Conservation (phyloP, 2,888 invertebrate genomes). For the Apoderus coryli region DNA sequence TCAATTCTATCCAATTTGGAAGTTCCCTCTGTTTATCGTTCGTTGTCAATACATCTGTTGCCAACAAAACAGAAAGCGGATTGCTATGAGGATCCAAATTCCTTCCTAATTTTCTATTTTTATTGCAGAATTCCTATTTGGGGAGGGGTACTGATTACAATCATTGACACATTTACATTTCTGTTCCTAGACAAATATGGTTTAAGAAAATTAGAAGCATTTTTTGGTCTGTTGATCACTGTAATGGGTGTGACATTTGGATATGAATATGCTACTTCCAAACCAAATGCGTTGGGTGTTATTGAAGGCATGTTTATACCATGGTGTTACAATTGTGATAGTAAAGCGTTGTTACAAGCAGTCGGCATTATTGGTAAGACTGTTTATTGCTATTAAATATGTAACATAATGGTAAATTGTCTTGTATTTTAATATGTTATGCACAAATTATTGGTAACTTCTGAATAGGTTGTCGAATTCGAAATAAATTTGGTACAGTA, state of each 20-base stretch:
- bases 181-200: conserved; percentile 76
- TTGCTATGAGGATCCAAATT: too few relatives aligned
- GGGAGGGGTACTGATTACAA: conserved; percentile 71
- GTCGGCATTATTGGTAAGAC: conserved; percentile 61
- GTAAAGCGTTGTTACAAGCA: conserved; percentile 52
- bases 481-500: too few relatives aligned
- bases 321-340: conserved; percentile 59
- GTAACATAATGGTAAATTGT: too few relatives aligned
- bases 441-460: too few relatives aligned
- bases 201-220: conserved; percentile 63
- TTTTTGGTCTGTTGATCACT: conserved; percentile 67
- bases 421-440: too few relatives aligned
- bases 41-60: too few relatives aligned
- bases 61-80: too few relatives aligned
- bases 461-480: too few relatives aligned
- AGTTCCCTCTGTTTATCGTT: too few relatives aligned
- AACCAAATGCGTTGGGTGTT: conserved; percentile 54
- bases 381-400: too few relatives aligned
- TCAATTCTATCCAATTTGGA: too few relatives aligned
- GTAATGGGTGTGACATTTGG: conserved; percentile 80
- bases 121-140: conserved; percentile 54
- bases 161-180: conserved; percentile 77
- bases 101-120: conserved; percentile 2
- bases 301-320: conserved; percentile 67
- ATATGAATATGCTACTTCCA: conserved; percentile 62